A percentile compares a stretch with the other conserved stretches of the same genome.
Evolutionary conservation across 2,888 invertebrate species (phyloP).

Genomic region (Cantharis flavilabris): DNA sequence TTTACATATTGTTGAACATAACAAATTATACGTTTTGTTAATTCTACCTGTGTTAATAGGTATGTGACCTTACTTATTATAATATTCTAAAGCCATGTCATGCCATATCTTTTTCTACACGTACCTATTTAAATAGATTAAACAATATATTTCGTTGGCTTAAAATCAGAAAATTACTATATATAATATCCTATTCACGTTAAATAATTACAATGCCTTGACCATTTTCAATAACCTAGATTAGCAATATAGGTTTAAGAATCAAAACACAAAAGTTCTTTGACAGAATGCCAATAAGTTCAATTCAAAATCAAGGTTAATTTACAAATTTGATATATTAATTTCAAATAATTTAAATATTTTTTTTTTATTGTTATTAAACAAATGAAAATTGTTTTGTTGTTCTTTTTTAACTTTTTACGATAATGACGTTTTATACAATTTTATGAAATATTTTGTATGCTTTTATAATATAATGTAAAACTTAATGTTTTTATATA

Average conservation of each 20-base stretch:
- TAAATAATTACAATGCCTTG: not conserved
- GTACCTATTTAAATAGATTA: not conserved
- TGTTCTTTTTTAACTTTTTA: not conserved
- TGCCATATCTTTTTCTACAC: not conserved
- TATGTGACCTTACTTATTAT: not conserved
- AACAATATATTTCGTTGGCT: not conserved
- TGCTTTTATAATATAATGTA: no score
- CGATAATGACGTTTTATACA: not conserved
- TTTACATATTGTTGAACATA: not conserved
- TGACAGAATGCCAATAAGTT: constrained; percentile 6
- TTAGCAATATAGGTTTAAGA: not conserved
- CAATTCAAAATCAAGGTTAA: constrained; percentile 13
- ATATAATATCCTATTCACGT: not conserved
- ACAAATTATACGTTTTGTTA: not conserved
- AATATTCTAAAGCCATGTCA: not conserved
- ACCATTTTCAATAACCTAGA: not conserved
- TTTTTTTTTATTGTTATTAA: not conserved
- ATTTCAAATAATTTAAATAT: not conserved
- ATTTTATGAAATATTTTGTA: not conserved
- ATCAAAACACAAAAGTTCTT: not conserved
- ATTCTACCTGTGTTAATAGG: not conserved
- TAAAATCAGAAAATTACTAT: not conserved
- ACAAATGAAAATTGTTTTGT: not conserved
- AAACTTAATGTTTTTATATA: no score
- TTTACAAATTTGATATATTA: not conserved